Evolutionary conservation across 2,797 vertebrate genomes (phyloP).

Genomic region (Enteromius unitaeniatus): DNA sequence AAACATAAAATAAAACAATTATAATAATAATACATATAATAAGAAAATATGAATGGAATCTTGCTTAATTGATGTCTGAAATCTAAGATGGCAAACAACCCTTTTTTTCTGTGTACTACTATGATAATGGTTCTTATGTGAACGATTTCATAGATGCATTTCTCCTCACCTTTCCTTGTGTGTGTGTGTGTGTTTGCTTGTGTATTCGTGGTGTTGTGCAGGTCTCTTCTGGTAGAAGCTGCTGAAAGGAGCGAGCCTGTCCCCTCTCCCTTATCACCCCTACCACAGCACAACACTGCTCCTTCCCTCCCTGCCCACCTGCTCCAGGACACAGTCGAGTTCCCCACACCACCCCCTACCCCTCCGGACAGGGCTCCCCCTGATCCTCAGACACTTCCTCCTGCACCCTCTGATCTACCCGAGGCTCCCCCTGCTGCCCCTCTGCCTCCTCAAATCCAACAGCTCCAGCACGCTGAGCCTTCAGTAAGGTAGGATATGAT

Average conservation of each 20-base stretch:
- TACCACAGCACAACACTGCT: constrained; percentile 56
- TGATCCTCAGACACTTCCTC: constrained; percentile 65
- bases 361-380: constrained; percentile 65
- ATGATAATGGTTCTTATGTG: constrained; percentile 7
- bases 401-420: constrained; percentile 53
- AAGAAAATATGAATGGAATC: background rate
- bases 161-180: constrained; percentile 5
- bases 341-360: constrained; percentile 70
- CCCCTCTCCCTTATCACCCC: constrained; percentile 62
- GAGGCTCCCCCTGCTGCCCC: constrained; percentile 50
- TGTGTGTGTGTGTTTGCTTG: constrained; percentile 23
- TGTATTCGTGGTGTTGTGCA: constrained; percentile 56
- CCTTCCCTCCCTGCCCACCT: constrained; percentile 64
- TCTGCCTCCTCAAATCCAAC: constrained; percentile 41
- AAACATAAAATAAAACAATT: too few species aligned
- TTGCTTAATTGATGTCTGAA: background rate
- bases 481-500: constrained; percentile 72
- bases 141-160: constrained; percentile 27
- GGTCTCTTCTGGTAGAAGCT: constrained; percentile 69
- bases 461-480: constrained; percentile 35
- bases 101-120: background rate
- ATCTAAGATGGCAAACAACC: background rate
- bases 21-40: background rate
- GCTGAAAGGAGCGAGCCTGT: constrained; percentile 64
- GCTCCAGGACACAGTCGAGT: constrained; percentile 67